These are phyloP conservation scores for Rutpela maculata DNA, from an alignment of 2,888 invertebrate species.

Conservation along the genomic window DNA sequence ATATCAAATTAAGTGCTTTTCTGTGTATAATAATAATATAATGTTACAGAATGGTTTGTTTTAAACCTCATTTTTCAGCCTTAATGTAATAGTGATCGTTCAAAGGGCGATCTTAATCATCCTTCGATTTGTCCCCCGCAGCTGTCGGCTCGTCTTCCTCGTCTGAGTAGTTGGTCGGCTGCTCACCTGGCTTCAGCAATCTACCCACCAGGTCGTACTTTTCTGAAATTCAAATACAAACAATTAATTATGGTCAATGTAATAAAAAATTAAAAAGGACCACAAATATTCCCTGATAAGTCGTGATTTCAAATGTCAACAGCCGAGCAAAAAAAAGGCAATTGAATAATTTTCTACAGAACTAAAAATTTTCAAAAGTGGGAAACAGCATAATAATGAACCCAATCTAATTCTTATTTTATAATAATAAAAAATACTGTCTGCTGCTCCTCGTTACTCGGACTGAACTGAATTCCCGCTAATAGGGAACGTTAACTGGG, in stretches of 20 bases:
- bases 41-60: constrained; percentile 41
- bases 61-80: constrained; percentile 56
- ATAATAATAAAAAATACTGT: no score
- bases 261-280: no score
- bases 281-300: no score
- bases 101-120: constrained; percentile 60
- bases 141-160: constrained; percentile 83
- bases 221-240: constrained; percentile 77
- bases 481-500: no score
- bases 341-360: no score
- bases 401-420: no score
- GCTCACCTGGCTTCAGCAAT: constrained; percentile 92
- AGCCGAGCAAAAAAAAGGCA: no score
- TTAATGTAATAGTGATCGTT: constrained; percentile 46
- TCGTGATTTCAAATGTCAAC: no score
- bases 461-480: no score
- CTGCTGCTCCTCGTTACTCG: no score
- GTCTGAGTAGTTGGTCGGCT: constrained; percentile 92
- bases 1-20: constrained; percentile 40
- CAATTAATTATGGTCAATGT: not conserved
- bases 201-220: constrained; percentile 95
- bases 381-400: no score
- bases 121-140: constrained; percentile 73
- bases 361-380: no score
- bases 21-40: constrained; percentile 33